Conservation (phyloP, 1,140 invertebrate genomes). For the Phymorhynchus buccinoides region DNA sequence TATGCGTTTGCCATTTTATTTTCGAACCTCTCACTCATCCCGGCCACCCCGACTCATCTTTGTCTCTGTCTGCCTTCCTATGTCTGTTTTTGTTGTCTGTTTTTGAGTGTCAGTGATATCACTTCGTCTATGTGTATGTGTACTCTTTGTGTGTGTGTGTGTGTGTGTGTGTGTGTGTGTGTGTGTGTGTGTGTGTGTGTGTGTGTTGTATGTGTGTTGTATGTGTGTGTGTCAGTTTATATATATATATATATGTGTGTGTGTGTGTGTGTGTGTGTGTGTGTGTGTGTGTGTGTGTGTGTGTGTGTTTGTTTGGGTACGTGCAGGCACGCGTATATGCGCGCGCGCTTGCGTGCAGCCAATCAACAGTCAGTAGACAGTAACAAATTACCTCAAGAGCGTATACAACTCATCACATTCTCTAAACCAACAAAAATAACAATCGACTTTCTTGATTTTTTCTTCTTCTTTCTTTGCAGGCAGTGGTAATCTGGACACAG, state of each 20-base stretch:
- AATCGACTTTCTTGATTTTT: not conserved
- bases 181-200: not conserved
- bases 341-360: not conserved
- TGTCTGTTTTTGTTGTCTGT: not conserved
- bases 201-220: no score
- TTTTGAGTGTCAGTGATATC: not conserved
- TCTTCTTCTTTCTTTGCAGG: not conserved
- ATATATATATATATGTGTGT: not conserved
- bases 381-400: no score
- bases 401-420: no score
- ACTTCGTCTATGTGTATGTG: not conserved
- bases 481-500: not conserved
- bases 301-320: not conserved
- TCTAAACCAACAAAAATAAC: not conserved
- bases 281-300: not conserved
- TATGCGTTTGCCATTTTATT: no score
- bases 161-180: not conserved
- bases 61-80: no score
- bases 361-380: no score
- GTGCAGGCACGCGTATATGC: not conserved
- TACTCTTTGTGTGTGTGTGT: no score
- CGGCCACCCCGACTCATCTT: no score
- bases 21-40: no score
- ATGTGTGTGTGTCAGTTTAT: not conserved
- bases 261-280: constrained; percentile 26